Base-by-base conservation (phyloP, 2,797 vertebrate species). In the Melanotaenia pygmaea region DNA sequence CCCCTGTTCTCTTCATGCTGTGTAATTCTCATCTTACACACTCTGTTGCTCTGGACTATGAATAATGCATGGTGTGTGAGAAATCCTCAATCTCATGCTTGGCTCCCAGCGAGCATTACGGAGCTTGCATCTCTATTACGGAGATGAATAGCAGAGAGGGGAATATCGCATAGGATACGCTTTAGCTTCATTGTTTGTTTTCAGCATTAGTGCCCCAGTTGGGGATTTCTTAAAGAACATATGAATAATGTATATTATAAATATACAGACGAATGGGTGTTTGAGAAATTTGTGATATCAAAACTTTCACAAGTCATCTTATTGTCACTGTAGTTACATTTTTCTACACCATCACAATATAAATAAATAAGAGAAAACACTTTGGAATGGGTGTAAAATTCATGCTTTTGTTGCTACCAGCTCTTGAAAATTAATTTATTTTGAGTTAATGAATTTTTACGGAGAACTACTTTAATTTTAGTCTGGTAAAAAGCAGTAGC, bases 1-100 rank as follows among this genome's bases (percentile, higher is more conserved):
- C 94, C 91, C 92, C 96, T 96, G 96, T 96, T 98, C 96, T 95
- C 95, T 95, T 96, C 96, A 95, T 91, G 91, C 96, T 99, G 96
- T 98, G 97, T 98, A 99, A 98, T 98, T 98, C 95, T 97, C 97
- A 99, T 99, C 97, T 99, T 98, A 97, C 96, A 97, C 96, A 99
- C 96, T 98, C 97, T 98, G 96, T 97, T 97, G 97, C 95, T 95
- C 92, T 93, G 96, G 95, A 93, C 95, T 95, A 99, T 99, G 97
- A 99, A 99, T 99, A 97, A 99, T 99, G 97, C 97, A 99, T 99
- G 94, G 93, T 91, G 93, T 92, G 94, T 94, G 93, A 95, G 94
- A 95, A 94, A 95, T 95, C 94, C 95, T 96, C 95, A 95, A 95
- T 99, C 96, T 98, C 96, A 97, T 97, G 97, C 97, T 98, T 98